Evolutionary conservation across 2,888 invertebrate genomes (phyloP).

Genomic region (Sepiola atlantica): DNA sequence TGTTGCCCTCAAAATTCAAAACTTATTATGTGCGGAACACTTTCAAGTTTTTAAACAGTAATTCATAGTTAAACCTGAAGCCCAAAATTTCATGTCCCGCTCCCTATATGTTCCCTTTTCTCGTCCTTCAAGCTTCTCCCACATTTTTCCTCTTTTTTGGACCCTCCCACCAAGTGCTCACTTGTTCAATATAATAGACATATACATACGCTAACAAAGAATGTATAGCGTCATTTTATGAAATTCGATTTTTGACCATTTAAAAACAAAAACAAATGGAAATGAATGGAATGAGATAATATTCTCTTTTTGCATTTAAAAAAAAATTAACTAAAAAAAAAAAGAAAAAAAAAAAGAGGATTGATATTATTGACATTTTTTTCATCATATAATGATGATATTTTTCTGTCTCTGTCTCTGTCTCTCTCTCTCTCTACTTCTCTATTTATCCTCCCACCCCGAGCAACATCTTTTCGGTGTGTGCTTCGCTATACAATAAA

Average conservation of each 20-base stretch:
- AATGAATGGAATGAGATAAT: not conserved
- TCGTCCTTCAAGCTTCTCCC: not conserved
- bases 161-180: constrained; percentile 18
- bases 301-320: not conserved
- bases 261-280: not conserved
- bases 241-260: not conserved
- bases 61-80: not conserved
- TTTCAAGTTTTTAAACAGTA: not conserved
- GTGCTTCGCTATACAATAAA: constrained; percentile 34
- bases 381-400: constrained; percentile 19
- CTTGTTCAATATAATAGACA: constrained; percentile 42
- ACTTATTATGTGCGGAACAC: not conserved
- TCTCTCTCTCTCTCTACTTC: not conserved
- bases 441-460: not conserved
- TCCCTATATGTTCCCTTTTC: not conserved
- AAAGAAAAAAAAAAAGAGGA: not conserved
- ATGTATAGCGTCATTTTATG: constrained; percentile 39
- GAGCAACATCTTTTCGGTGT: constrained; percentile 32
- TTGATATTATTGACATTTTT: not conserved
- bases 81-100: not conserved
- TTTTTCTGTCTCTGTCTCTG: not conserved
- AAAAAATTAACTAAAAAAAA: not conserved
- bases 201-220: not conserved
- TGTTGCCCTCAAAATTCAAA: not conserved
- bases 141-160: not conserved